Conservation (phyloP, 2,888 invertebrate genomes). For the Cephonodes hylas region DNA sequence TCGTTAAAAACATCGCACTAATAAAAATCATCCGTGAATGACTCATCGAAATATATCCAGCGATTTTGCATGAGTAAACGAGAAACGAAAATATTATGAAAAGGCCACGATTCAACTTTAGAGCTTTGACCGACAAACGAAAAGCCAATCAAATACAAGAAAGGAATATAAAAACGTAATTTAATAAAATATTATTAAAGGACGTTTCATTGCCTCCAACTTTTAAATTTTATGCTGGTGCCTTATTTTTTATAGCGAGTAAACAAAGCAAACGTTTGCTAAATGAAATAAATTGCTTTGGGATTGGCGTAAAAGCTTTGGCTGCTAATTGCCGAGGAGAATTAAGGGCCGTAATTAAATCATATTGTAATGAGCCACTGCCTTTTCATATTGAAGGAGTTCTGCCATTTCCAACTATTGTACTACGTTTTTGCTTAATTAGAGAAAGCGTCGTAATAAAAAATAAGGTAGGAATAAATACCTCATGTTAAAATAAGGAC, state of each 20-base stretch:
- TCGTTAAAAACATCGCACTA: not conserved
- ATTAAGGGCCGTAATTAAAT: slow-evolving; percentile 26
- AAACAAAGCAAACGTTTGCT: slow-evolving; percentile 7
- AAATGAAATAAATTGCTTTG: slow-evolving; percentile 12
- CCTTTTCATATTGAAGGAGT: slow-evolving; percentile 5
- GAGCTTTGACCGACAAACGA: not conserved
- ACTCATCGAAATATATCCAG: not conserved
- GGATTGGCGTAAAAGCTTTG: slow-evolving; percentile 22
- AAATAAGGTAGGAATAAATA: not conserved
- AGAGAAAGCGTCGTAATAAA: not conserved
- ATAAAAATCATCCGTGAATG: not conserved
- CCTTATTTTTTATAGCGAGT: not conserved
- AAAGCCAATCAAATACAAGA: not conserved
- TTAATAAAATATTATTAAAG: not conserved
- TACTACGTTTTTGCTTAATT: not conserved
- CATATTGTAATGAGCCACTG: slow-evolving; percentile 4
- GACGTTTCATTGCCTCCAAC: too few relatives aligned
- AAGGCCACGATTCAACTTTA: not conserved
- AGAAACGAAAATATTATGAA: not conserved
- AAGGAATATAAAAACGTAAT: not conserved
- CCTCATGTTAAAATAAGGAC: too few relatives aligned
- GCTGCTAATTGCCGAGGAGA: slow-evolving; percentile 33
- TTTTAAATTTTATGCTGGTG: not conserved
- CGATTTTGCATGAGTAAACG: not conserved
- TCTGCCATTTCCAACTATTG: slow-evolving; percentile 4